Evolutionary conservation across 2,113 vertebrate species (phyloP), one percentile per base, ranked within the genome.

Genomic region (Lepus americanus): DNA sequence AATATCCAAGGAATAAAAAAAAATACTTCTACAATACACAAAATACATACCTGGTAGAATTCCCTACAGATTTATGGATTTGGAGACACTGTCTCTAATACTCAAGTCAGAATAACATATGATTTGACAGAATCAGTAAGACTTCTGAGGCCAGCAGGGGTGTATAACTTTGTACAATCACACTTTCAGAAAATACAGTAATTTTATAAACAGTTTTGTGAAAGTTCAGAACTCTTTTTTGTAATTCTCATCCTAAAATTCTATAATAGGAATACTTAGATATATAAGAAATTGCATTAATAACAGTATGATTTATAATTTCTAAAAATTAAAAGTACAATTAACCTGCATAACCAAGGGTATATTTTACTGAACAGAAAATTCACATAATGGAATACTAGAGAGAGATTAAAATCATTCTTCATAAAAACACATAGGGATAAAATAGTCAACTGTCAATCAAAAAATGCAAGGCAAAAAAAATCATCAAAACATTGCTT

Each of bases 401-500:
- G 5, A 69, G 3, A 87, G 29, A 80, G 4, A 64, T 19, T 33
- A 44, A 90, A 55, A 79, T n/a, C 25, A 39, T 23, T 67, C 80
- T 27, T 66, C 77, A 55, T 16, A 83, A 77, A 31, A 81, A 23
- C 4, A 25, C 5, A 0, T 7, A 53, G 53, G 36, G 59, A 66
- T 19, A 8, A 13, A 36, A 81, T 53, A 33, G 27, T 31, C 69
- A 78, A 72, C 27, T 44, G 16, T 53, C 49, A 76, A 64, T 31
- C 20, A 25, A 77, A 72, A 90, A 94, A 59, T 2, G 14, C 23
- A 66, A 77, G 53, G 13, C 29, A 49, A 29, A 36, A 63, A 79
- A 19, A 81, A 66, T n/a, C n/a, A 85, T 31, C 77, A 85, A 94
- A 87, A 53, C 94, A 66, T 51, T 90, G 63, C 31, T 81, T 53